These are phyloP conservation scores for Darevskia nairensis DNA, from an alignment of 2,797 vertebrate genomes.

Conservation along the genomic window DNA sequence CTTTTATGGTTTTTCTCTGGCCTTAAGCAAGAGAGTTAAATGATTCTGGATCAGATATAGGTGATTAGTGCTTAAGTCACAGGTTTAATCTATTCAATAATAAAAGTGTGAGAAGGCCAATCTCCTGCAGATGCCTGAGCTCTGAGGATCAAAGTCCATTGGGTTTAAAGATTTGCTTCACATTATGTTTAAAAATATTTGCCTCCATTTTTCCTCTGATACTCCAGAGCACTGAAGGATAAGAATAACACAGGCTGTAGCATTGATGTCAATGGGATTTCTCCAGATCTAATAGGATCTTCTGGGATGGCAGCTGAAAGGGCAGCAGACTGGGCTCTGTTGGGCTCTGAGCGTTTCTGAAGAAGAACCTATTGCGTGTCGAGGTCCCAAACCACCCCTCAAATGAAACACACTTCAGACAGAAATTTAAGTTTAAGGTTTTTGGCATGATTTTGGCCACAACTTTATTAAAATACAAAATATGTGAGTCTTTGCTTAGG, in stretches of 20 bases:
- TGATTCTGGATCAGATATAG: conserved; percentile 51
- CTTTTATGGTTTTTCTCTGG: conserved; percentile 55
- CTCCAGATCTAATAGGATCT: background rate
- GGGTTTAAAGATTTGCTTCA: conserved; percentile 6
- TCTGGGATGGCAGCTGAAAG: background rate
- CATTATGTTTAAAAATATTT: background rate
- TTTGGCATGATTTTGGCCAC: too few species aligned
- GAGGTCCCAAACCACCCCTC: too few species aligned
- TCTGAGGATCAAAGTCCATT: background rate
- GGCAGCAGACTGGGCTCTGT: background rate
- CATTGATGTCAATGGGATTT: background rate
- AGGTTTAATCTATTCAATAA: conserved; percentile 52
- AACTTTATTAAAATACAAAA: too few species aligned
- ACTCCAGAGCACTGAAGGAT: conserved; percentile 5
- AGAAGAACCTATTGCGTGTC: background rate
- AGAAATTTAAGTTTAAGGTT: too few species aligned
- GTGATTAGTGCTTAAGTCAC: conserved; percentile 34
- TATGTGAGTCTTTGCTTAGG: too few species aligned
- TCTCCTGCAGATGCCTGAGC: background rate
- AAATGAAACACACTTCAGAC: too few species aligned
- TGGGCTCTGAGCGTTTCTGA: too few species aligned
- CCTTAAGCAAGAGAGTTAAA: conserved; percentile 41
- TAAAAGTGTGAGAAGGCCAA: background rate
- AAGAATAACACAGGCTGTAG: conserved; percentile 16
- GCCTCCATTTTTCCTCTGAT: background rate